Conservation (phyloP, 2,888 invertebrate species). For the Drosophila emarginata region DNA sequence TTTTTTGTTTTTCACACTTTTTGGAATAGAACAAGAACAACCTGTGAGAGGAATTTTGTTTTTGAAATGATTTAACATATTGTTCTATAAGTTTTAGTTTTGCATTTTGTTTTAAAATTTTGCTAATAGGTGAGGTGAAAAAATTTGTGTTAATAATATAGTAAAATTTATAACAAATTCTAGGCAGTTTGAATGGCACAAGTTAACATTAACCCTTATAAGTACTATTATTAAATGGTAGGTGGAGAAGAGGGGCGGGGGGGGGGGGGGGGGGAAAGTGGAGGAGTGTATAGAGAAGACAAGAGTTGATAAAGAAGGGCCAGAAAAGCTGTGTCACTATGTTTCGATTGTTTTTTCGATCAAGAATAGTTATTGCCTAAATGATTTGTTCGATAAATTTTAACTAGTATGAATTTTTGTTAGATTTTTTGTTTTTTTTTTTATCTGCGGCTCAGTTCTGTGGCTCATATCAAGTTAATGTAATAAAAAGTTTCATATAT, state of each 20-base stretch:
- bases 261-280: conserved; percentile 3
- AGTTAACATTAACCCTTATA: conserved; percentile 39
- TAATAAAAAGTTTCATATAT: conserved; percentile 62
- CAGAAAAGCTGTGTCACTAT: neutral
- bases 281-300: neutral
- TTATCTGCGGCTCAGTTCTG: conserved; percentile 67
- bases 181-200: conserved; percentile 59
- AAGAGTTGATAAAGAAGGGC: neutral
- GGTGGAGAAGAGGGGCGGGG: neutral
- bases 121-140: conserved; percentile 37
- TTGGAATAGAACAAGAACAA: conserved; percentile 40
- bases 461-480: conserved; percentile 72
- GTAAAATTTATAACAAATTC: conserved; percentile 59
- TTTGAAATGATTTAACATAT: conserved; percentile 13
- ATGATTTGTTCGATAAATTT: conserved; percentile 38
- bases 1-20: conserved; percentile 16
- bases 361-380: conserved; percentile 10
- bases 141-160: conserved; percentile 32
- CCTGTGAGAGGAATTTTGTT: conserved; percentile 34
- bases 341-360: neutral
- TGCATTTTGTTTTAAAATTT: conserved; percentile 17
- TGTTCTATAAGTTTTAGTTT: neutral
- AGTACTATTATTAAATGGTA: conserved; percentile 41
- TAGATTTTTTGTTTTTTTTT: conserved; percentile 25
- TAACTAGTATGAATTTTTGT: conserved; percentile 40